phyloP scores from a whole-genome alignment of 2,888 invertebrate species.

The Ligdia adustata region DNA sequence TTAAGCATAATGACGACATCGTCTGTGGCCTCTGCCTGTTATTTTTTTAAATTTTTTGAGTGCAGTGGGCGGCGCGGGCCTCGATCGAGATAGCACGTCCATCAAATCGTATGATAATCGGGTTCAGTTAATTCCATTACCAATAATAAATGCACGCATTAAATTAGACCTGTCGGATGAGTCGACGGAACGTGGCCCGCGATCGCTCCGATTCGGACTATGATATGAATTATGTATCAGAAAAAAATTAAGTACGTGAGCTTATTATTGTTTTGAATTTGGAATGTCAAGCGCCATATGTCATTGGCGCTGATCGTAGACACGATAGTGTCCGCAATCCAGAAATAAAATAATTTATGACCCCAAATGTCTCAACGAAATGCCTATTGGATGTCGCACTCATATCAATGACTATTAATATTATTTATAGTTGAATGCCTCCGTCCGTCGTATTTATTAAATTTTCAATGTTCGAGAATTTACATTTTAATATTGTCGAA shows the following conservation, averaged over 20 bases:
- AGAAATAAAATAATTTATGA: conserved; percentile 51
- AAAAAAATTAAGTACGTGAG: conserved; percentile 62
- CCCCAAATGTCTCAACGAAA: conserved; percentile 48
- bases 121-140: conserved; percentile 82
- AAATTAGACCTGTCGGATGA: conserved; percentile 82
- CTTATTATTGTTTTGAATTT: conserved; percentile 79
- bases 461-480: conserved; percentile 8
- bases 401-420: conserved; percentile 34
- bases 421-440: conserved; percentile 18
- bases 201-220: conserved; percentile 79
- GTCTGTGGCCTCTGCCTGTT: conserved; percentile 56
- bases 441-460: conserved; percentile 10
- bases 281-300: conserved; percentile 64
- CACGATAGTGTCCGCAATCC: conserved; percentile 55
- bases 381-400: conserved; percentile 38
- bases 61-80: conserved; percentile 71
- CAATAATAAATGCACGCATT: conserved; percentile 84
- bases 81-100: conserved; percentile 80
- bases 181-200: conserved; percentile 71
- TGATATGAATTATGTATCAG: conserved; percentile 82
- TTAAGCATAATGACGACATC: conserved; percentile 78
- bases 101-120: conserved; percentile 84
- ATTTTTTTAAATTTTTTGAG: conserved; percentile 58
- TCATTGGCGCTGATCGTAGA: conserved; percentile 58
- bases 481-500: conserved; percentile 6